Percentiles rank a stretch among this genome's conserved stretches.
Conservation (phyloP, 2,113 vertebrate genomes). For the Eptesicus fuscus region DNA sequence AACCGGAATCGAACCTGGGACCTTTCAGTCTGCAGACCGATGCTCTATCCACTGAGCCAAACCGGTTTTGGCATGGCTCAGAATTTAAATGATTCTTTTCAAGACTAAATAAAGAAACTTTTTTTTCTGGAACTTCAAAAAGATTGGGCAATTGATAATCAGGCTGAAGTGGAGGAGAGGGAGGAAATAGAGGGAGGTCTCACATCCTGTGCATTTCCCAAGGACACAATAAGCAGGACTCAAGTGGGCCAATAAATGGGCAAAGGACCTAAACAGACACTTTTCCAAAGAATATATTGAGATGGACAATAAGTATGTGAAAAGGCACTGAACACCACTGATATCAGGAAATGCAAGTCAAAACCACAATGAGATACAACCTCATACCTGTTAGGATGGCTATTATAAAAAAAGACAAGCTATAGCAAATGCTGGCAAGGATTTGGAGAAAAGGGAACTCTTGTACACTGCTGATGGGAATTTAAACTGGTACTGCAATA, state of each 20-base stretch:
- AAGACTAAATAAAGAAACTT: background rate
- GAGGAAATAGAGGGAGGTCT: background rate
- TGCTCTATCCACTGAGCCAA: too few relatives aligned
- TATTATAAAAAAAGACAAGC: background rate
- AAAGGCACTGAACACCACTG: background rate
- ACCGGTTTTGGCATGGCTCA: too few relatives aligned
- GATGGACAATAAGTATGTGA: background rate
- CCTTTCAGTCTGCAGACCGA: too few relatives aligned
- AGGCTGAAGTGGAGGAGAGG: background rate
- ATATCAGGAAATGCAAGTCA: background rate
- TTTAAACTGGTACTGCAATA: background rate
- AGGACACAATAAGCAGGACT: background rate
- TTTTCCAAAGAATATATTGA: background rate
- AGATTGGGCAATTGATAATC: background rate
- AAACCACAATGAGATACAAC: background rate
- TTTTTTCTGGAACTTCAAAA: background rate
- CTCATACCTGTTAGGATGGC: background rate
- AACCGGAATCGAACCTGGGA: too few relatives aligned
- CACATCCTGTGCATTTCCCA: background rate
- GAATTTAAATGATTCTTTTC: background rate
- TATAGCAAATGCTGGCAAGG: background rate
- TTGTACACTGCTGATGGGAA: background rate
- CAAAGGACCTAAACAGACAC: background rate
- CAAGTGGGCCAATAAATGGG: background rate
- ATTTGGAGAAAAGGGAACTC: background rate